Conservation (phyloP, 2,797 vertebrate genomes). For the Melanogrammus aeglefinus region DNA sequence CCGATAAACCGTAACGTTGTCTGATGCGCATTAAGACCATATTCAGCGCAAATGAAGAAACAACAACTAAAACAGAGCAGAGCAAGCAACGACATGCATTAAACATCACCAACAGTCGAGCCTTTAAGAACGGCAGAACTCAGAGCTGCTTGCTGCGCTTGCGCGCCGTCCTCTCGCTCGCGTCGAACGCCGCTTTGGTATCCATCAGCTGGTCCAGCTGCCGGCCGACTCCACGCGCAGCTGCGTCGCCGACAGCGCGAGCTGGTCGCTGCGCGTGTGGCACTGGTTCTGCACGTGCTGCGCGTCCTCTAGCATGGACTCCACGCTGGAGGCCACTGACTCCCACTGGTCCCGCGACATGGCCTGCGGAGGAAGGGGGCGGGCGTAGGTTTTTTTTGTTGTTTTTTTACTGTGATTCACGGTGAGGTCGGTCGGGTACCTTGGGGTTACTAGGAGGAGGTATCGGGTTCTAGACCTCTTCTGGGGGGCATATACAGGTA, state of each 20-base stretch:
- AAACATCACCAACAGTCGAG: too few relatives aligned
- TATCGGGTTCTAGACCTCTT: too few relatives aligned
- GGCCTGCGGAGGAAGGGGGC: constrained; percentile 36
- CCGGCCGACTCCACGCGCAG: constrained; percentile 62
- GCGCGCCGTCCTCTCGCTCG: constrained; percentile 71
- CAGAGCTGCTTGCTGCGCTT: constrained; percentile 79
- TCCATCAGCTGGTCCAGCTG: constrained; percentile 71
- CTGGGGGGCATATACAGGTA: too few relatives aligned
- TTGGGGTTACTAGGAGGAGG: too few relatives aligned
- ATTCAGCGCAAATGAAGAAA: too few relatives aligned
- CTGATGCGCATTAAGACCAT: too few relatives aligned
- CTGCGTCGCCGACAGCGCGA: constrained; percentile 55
- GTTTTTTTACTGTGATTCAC: too few relatives aligned
- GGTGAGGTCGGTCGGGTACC: too few relatives aligned
- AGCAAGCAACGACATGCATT: too few relatives aligned
- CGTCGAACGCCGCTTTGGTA: constrained; percentile 72
- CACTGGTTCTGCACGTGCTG: constrained; percentile 65
- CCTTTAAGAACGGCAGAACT: constrained; percentile 19
- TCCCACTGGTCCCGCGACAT: constrained; percentile 72
- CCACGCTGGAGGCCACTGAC: constrained; percentile 67
- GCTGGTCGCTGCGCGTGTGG: constrained; percentile 58
- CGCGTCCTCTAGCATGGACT: constrained; percentile 70
- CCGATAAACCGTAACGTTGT: too few relatives aligned
- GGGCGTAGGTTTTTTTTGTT: too few relatives aligned
- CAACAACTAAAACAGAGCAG: too few relatives aligned